Base-by-base conservation (phyloP, 2,113 vertebrate species). In the Danionella cerebrum region DNA sequence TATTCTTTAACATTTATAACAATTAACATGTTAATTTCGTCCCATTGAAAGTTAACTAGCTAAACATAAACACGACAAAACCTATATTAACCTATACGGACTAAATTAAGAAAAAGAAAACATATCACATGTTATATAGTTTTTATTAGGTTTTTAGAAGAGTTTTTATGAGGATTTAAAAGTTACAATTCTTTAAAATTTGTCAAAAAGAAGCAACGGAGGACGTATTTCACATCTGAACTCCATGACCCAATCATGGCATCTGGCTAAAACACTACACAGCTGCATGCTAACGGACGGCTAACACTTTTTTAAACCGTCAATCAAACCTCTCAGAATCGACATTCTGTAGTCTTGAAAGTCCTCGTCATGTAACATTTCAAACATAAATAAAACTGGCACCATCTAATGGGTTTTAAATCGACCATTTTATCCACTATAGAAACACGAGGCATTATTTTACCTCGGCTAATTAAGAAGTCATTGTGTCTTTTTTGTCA, bases 401-500 rank as follows among this genome's bases (percentile, higher is more conserved):
- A 25, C 39, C 9, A 16, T 21, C 14, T 3, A 27, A 41, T 41
- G n/a, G 9, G 6, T 42, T 16, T 27, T 12, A 58, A 27, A 14
- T 6, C 14, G 27, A 42, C 27, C 22, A 27, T 12, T 31, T 8
- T 29, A 5, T 45, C 4, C 5, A 2, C 39, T 44, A 14, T 42
- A 16, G 36, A 21, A 18, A 6, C 24, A 8, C n/a, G 1, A 58
- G 25, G 36, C 21, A 27, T 5, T 18, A 58, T 24, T 44, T 59
- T 42, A 36, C 16, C 52, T 25, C 2, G 2, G 36, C 4, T 38
- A 3, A 31, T 44, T 16, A 1, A 45, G 10, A 11, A 31, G 35
- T n/a, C 48, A 44, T 3, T 47, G 13, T 25, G 6, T 5, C 48
- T 60, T 67, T 62, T 59, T 41, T 53, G 21, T 38, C 70, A 62